Evolutionary conservation across 2,113 vertebrate genomes (phyloP), one percentile per base, ranked within the genome.

Genomic region (Anguilla rostrata): DNA sequence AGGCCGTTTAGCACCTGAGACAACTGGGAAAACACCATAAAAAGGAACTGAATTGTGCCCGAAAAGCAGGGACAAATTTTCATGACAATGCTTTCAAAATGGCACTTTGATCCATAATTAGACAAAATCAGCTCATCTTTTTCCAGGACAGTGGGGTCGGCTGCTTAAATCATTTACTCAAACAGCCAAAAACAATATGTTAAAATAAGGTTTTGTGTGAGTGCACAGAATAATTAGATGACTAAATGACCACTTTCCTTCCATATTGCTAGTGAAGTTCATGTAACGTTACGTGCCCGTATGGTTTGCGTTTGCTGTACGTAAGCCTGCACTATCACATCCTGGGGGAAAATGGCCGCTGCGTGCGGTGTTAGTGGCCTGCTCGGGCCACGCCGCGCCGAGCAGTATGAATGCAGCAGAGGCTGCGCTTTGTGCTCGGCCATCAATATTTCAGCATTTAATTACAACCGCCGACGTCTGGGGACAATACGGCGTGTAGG

Each of bases 401-500:
- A 89, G 56, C 87, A 87, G 82, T 56, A 53, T 90, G 86, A 90
- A 89, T 86, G 88, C 43, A 78, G 39, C 57, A 40, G 53, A 78
- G 71, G 56, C 84, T 16, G 85, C 43, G 18, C n/a, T 81, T 84
- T 83, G 84, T 81, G 81, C 84, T 63, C 56, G 3, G 81, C 85
- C 85, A 91, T 95, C 84, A 95, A 95, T 95, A 92, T 92, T 95
- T 94, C 83, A 95, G 87, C 66, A 90, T 88, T 88, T 93, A 93
- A 95, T 95, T 94, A 93, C 91, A 90, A 86, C 91, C 71, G 88
- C 87, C 86, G 89, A 88, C 89, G 87, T 89, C 90, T 91, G 81
- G 87, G 79, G 60, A 93, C 91, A 93, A 94, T 84, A 75, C 34
- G 26, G 18, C 63, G 29, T 6, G 78, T 78, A 87, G 14, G 22